Evolutionary conservation across 2,797 vertebrate species (phyloP).

Genomic region (Caiman crocodilus): DNA sequence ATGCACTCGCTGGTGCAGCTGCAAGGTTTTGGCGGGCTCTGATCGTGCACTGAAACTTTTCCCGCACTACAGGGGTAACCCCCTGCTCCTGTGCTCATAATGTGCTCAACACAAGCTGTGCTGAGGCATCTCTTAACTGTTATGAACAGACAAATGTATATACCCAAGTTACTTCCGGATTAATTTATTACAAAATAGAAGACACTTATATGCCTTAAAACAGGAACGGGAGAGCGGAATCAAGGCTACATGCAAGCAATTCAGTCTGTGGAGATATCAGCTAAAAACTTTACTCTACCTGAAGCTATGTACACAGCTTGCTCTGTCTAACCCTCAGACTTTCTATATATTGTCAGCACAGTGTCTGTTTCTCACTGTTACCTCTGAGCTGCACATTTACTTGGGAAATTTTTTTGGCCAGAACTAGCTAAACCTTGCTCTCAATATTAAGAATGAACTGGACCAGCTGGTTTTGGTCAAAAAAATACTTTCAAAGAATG

Average conservation of each 20-base stretch:
- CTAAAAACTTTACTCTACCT: neutral
- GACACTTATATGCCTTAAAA: neutral
- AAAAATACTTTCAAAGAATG: conserved; percentile 50
- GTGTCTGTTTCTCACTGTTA: accelerated
- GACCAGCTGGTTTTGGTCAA: conserved; percentile 6
- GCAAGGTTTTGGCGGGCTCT: too few relatives aligned
- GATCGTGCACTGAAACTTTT: too few relatives aligned
- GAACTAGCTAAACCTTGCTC: neutral
- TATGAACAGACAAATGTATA: too few relatives aligned
- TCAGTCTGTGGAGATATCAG: neutral
- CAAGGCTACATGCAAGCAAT: neutral
- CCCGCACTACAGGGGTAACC: too few relatives aligned
- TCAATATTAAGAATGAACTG: neutral
- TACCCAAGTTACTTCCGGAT: neutral
- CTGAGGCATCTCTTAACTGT: too few relatives aligned
- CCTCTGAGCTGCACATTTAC: neutral
- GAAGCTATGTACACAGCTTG: neutral
- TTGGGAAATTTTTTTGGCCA: neutral
- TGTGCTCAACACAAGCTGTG: too few relatives aligned
- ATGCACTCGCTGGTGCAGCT: too few relatives aligned
- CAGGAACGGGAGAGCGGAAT: neutral
- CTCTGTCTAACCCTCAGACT: neutral
- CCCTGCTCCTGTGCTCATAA: too few relatives aligned
- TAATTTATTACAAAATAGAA: neutral
- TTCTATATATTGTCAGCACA: accelerated